Evolutionary conservation across 2,113 vertebrate species (phyloP), one percentile per base, ranked within the genome.

Genomic region (Ciconia maguari): DNA sequence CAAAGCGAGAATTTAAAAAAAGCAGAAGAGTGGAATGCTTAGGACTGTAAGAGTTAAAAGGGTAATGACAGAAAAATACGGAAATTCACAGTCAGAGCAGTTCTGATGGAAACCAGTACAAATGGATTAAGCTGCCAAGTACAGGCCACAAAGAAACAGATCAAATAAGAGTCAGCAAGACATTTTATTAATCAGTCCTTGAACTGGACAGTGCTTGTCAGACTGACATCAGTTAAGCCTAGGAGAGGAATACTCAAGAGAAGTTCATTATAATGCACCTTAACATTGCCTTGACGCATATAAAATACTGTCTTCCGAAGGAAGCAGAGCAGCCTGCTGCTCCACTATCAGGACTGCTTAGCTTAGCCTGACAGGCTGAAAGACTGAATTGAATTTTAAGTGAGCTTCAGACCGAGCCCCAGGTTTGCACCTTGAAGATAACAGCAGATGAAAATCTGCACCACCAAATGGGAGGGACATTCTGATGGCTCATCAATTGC

Each of bases 271-370:
- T 34, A 80, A 87, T 71, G 81, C 55, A 80, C 78, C 81, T 94
- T 79, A 78, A n/a, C 58, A 2, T 65, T 46, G 66, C 57, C 74
- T 42, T 44, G 87, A 66, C 5, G 2, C 51, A 27, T 70, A 74
- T 25, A 80, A 91, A 95, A 76, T 26, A 52, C 70, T 24, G 8
- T 58, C 22, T 71, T 49, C 7, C 5, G 10, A 94, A 91, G 87
- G 60, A 54, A 49, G 26, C 4, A 6, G 96, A 95, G 95, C 96
- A 96, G 95, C 96, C 96, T 85, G 93, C 96, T 93, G 81, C 93
- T 89, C 95, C 27, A 0, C 77, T 24, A 20, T 51, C 48, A 51
- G 86, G 25, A 34, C 25, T 81, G 61, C 88, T 26, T 8, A 64
- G 61, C 88, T 26, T 8, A 64, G 69, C 81, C 89, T 79, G 87